Percentiles rank a stretch among this genome's conserved stretches.
Evolutionary conservation across 2,113 vertebrate genomes (phyloP).

Genomic region (Grantiella picta): DNA sequence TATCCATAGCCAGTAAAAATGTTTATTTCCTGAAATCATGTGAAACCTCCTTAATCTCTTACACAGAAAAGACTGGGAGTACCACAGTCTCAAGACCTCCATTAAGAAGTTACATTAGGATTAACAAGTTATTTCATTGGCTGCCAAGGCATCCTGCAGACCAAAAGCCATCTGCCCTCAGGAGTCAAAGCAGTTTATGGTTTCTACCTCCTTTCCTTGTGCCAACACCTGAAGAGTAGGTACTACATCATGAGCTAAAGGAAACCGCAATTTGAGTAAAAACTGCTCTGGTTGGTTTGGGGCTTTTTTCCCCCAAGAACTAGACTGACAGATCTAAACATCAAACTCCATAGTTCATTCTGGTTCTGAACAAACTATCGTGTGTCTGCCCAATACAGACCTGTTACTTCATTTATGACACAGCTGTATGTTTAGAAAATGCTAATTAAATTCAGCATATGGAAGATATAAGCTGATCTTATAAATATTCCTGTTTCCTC

Average conservation of each 20-base stretch:
- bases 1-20: background rate
- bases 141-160: background rate
- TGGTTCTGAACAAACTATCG: background rate
- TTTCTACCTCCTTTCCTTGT: background rate
- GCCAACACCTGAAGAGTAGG: background rate
- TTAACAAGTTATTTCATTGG: background rate
- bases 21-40: background rate
- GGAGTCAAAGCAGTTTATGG: background rate
- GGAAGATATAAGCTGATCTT: background rate
- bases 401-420: background rate
- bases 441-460: background rate
- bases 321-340: background rate
- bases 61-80: background rate
- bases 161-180: background rate
- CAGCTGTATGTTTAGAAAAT: background rate
- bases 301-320: too few species aligned
- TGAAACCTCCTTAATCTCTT: background rate
- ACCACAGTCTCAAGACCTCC: background rate
- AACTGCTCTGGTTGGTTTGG: background rate
- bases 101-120: background rate
- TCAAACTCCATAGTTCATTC: background rate
- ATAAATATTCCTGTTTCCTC: background rate
- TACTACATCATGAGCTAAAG: background rate
- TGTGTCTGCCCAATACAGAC: background rate
- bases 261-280: background rate